Percentiles rank a stretch among this genome's conserved stretches.
Conservation (phyloP, 2,113 vertebrate genomes). For the Gila orcuttii region DNA sequence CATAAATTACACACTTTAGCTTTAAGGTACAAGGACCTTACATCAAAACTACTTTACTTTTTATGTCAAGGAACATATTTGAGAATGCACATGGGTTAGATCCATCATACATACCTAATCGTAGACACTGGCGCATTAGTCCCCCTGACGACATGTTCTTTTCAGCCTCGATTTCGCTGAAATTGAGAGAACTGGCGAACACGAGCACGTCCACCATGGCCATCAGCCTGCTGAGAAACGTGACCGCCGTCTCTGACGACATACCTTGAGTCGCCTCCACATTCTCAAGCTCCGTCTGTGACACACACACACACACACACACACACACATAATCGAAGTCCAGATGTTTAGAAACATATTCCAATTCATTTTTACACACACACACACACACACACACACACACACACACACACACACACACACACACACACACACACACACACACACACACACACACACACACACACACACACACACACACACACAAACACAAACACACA, state of each 20-base stretch:
- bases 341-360: not conserved
- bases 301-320: not conserved
- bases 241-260: slow-evolving; percentile 97
- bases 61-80: not conserved
- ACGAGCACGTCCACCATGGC: slow-evolving; percentile 99
- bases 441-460: not conserved
- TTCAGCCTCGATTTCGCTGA: slow-evolving; percentile 98
- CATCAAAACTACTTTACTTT: not conserved
- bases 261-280: slow-evolving; percentile 99
- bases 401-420: not conserved
- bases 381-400: not conserved
- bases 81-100: slow-evolving; percentile 23
- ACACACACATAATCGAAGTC: not conserved
- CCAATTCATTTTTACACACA: not conserved
- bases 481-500: not conserved
- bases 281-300: slow-evolving; percentile 94
- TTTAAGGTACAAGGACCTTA: not conserved
- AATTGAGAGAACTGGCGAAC: slow-evolving; percentile 98
- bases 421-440: not conserved
- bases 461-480: not conserved
- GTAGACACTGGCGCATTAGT: slow-evolving; percentile 95
- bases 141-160: slow-evolving; percentile 99
- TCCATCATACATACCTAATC: slow-evolving; percentile 85
- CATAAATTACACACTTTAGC: not conserved
- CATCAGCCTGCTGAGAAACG: slow-evolving; percentile 97